Evolutionary conservation across 1,140 invertebrate genomes (phyloP).

Genomic region (Vanessa tameamea): DNA sequence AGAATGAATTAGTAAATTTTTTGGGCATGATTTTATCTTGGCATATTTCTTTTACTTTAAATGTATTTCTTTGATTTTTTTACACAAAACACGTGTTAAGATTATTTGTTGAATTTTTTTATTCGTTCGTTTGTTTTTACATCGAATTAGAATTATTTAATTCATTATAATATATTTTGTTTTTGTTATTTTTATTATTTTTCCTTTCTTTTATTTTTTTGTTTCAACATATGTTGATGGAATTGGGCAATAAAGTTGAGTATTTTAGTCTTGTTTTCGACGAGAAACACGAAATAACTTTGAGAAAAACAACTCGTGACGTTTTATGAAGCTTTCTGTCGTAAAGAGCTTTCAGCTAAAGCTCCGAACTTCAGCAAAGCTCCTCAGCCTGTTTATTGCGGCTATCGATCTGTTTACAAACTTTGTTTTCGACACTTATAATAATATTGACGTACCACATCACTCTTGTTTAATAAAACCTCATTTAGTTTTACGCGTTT

Average conservation of each 20-base stretch:
- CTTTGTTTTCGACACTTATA: conserved; percentile 43
- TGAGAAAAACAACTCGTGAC: conserved; percentile 27
- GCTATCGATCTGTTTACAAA: conserved; percentile 74
- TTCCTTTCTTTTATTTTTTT: conserved; percentile 15
- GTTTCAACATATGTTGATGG: conserved; percentile 12
- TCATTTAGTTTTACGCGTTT: conserved; percentile 7
- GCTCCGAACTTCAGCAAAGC: conserved; percentile 31
- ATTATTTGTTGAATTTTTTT: not conserved
- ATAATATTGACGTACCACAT: conserved; percentile 17
- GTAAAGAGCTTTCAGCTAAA: conserved; percentile 24
- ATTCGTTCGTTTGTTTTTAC: not conserved
- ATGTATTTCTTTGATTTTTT: not conserved
- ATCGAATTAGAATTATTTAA: too few species aligned
- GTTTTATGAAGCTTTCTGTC: conserved; percentile 17
- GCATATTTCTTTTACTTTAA: too few species aligned
- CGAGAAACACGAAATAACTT: conserved; percentile 24
- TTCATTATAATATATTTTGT: too few species aligned
- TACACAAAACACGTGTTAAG: conserved; percentile 2
- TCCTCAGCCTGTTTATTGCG: conserved; percentile 43
- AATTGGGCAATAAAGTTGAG: conserved; percentile 21
- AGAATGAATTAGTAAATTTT: too few species aligned
- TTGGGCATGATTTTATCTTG: too few species aligned
- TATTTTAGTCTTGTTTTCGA: conserved; percentile 27
- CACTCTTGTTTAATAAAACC: not conserved
- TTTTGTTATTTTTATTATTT: not conserved